These are phyloP conservation scores for Phenganax subtilis DNA, from an alignment of 92 coral and sea anemone species.

Conservation along the genomic window DNA sequence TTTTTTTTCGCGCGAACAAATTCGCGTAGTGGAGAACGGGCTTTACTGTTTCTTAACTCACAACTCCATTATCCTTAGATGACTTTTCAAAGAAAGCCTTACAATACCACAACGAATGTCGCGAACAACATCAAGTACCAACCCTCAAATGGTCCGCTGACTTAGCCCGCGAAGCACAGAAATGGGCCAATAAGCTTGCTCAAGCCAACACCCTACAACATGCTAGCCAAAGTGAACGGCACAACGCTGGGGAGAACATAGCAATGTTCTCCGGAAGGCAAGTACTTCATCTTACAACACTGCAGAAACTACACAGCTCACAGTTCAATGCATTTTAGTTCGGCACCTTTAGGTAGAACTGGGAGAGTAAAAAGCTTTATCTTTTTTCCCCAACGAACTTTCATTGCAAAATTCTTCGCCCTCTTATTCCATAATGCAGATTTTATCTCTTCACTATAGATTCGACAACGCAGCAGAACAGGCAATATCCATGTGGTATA, in stretches of 20 bases:
- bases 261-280: constrained; percentile 30
- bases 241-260: constrained; percentile 18
- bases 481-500: constrained; percentile 18
- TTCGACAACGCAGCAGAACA: constrained; percentile 14
- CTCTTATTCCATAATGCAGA: not conserved
- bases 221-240: constrained; percentile 7
- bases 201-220: constrained; percentile 5
- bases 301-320: not conserved
- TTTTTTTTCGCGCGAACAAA: too few species aligned
- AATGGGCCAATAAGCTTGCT: constrained; percentile 23
- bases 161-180: constrained; percentile 26
- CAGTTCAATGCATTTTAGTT: not conserved
- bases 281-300: not conserved
- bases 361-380: not conserved
- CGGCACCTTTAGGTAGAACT: too few species aligned
- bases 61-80: not conserved
- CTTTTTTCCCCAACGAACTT: not conserved
- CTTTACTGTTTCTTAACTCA: too few species aligned
- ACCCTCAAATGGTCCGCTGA: constrained; percentile 15
- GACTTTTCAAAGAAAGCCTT: constrained; percentile 27
- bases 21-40: too few species aligned
- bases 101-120: constrained; percentile 17
- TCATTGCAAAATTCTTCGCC: not conserved
- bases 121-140: constrained; percentile 10
- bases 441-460: not conserved